Conservation (phyloP, 2,888 invertebrate species). For the Tortricodes alternella region DNA sequence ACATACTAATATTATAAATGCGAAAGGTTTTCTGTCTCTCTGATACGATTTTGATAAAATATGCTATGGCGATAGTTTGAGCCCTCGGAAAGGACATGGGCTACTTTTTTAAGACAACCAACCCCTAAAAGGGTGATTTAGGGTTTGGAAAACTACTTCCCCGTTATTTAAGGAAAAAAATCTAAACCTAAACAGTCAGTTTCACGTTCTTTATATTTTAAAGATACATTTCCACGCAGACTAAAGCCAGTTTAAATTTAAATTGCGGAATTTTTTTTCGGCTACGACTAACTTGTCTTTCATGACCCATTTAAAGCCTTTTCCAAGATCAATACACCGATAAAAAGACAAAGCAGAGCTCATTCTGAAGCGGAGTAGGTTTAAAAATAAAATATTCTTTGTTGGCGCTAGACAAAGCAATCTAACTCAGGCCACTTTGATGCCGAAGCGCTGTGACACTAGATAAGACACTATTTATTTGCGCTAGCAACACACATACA, state of each 20-base stretch:
- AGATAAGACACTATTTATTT: too few species aligned
- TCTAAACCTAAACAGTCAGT: too few species aligned
- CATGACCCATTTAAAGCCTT: slow-evolving; percentile 9
- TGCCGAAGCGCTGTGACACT: slow-evolving; percentile 26
- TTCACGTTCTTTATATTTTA: background rate
- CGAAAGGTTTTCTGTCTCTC: too few species aligned
- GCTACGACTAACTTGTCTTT: background rate
- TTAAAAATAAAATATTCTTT: slow-evolving; percentile 57
- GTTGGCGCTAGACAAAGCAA: slow-evolving; percentile 51
- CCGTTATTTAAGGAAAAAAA: too few species aligned
- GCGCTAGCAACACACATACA: too few species aligned
- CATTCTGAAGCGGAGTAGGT: slow-evolving; percentile 21
- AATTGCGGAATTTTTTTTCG: background rate
- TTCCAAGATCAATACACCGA: slow-evolving; percentile 1
- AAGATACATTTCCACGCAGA: background rate
- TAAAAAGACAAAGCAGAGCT: slow-evolving; percentile 6
- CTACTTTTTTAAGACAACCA: too few species aligned
- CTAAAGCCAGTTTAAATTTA: background rate
- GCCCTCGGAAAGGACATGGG: too few species aligned
- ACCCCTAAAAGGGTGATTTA: too few species aligned
- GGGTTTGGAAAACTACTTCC: too few species aligned
- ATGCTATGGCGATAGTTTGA: too few species aligned
- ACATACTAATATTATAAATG: too few species aligned
- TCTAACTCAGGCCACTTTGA: slow-evolving; percentile 53
- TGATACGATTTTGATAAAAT: too few species aligned